Percentiles rank a stretch among this genome's conserved stretches.
These are phyloP conservation scores for Sardina pilchardus DNA, from an alignment of 2,113 vertebrate species.

Conservation along the genomic window DNA sequence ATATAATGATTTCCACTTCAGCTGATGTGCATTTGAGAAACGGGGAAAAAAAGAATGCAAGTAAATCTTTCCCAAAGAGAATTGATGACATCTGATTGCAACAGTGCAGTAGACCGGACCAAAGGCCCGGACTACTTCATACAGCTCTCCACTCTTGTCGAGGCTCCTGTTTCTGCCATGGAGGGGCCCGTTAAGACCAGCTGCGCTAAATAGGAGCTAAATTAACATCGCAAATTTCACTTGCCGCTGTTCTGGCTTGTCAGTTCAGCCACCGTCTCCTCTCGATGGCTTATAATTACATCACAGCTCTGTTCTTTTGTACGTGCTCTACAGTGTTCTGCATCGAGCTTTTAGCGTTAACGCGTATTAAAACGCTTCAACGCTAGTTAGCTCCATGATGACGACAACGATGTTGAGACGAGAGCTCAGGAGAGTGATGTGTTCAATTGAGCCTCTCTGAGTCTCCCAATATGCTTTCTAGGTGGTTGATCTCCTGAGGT, in stretches of 20 bases:
- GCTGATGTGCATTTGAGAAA: too few species aligned
- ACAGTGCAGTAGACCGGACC: neutral
- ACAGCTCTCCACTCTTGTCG: neutral
- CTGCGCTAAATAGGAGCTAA: neutral
- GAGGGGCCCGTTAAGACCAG: neutral
- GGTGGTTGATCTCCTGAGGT: constrained; percentile 40
- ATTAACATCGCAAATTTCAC: neutral
- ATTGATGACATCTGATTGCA: too few species aligned
- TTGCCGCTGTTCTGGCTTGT: neutral
- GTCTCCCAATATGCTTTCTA: constrained; percentile 41
- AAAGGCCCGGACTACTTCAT: neutral
- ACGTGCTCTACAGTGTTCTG: neutral
- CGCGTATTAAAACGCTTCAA: neutral
- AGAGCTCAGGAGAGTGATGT: constrained; percentile 5
- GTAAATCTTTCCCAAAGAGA: too few species aligned
- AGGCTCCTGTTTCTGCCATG: neutral
- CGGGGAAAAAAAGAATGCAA: too few species aligned
- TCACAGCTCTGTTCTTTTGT: neutral
- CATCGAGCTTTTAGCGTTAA: neutral
- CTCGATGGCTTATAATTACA: neutral
- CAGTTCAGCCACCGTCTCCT: neutral
- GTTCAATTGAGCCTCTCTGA: constrained; percentile 30
- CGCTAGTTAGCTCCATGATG: neutral
- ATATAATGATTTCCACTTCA: too few species aligned
- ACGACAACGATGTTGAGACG: neutral